These are phyloP conservation scores for Hyaena hyaena DNA, from an alignment of 2,113 vertebrate genomes.

Conservation along the genomic window DNA sequence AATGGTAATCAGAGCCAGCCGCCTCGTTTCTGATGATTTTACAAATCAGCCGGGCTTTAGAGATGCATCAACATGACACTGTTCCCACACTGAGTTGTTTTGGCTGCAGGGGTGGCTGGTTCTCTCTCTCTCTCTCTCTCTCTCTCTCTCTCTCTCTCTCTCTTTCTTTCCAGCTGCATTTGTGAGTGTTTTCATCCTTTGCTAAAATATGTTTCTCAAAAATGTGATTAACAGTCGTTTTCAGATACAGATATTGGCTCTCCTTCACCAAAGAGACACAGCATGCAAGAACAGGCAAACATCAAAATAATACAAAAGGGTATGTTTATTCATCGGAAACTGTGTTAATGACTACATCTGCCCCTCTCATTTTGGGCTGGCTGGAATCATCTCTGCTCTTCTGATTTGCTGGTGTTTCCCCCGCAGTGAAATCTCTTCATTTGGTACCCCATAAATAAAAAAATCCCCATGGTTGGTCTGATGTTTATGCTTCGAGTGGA, in stretches of 20 bases:
- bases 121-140: background rate
- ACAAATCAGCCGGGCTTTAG: constrained; percentile 59
- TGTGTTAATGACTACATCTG: constrained; percentile 73
- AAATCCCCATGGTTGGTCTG: background rate
- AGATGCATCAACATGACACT: constrained; percentile 33
- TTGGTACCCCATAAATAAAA: constrained; percentile 70
- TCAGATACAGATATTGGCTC: constrained; percentile 65
- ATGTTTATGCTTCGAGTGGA: constrained; percentile 15
- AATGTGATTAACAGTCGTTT: constrained; percentile 79
- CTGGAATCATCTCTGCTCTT: constrained; percentile 66
- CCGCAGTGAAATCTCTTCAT: constrained; percentile 54
- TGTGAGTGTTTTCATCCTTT: constrained; percentile 70
- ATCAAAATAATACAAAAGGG: constrained; percentile 63
- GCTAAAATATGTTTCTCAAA: constrained; percentile 78
- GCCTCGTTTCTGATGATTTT: constrained; percentile 66
- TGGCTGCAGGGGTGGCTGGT: constrained; percentile 71
- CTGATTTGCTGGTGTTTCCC: constrained; percentile 62
- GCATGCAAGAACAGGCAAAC: constrained; percentile 48
- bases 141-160: background rate
- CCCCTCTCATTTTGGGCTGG: constrained; percentile 73
- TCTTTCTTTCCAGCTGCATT: constrained; percentile 70
- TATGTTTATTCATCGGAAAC: constrained; percentile 68
- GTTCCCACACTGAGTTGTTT: constrained; percentile 76
- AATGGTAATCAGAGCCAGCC: constrained; percentile 67
- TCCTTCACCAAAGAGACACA: constrained; percentile 66